Evolutionary conservation across 2,113 vertebrate genomes (phyloP), one percentile per base, ranked within the genome.

Genomic region (Osmerus eperlanus): DNA sequence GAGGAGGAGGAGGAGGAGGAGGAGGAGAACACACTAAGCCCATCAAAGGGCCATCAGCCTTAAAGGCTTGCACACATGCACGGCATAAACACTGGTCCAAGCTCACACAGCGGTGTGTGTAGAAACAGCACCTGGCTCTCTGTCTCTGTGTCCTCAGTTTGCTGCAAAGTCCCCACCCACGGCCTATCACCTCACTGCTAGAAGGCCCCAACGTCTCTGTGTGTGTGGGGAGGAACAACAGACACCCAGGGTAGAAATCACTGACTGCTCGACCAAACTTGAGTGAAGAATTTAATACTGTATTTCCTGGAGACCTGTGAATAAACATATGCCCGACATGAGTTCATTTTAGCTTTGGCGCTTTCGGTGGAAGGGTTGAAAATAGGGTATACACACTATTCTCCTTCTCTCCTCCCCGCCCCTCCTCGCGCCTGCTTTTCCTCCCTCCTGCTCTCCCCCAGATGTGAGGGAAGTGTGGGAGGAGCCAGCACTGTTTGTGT

Each of bases 381-480:
- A 73, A 29, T 70, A 16, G 66, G 18, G n/a, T 55, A 9, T 55
- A 60, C 18, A 32, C 5, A 9, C 11, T 29, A 12, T 1, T 21
- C 11, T 32, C 32, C 18, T 3, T 36, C 2, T 41, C 2, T 36
- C 3, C 29, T 3, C 36, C 0, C 12, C 36, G 61, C 21, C 36
- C 53, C 60, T 66, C 3, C 63, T n/a, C n/a, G n/a, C n/a, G n/a
- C n/a, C n/a, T n/a, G n/a, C n/a, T n/a, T n/a, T n/a, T n/a, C n/a
- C n/a, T 18, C 51, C 15, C 21, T 63, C 55, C 41, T 1, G 19
- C 55, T 54, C 3, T 69, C 63, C 78, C 71, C 76, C 85, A 86
- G 84, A 90, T 87, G 78, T 79, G 78, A 80, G 75, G 82, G 84
- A 81, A 84, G 77, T 68, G 62, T 84, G 69, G 84, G 87, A 71